Evolutionary conservation across 2,797 vertebrate species (phyloP), one percentile per base, ranked within the genome.

Genomic region (Rhinophrynus dorsalis): DNA sequence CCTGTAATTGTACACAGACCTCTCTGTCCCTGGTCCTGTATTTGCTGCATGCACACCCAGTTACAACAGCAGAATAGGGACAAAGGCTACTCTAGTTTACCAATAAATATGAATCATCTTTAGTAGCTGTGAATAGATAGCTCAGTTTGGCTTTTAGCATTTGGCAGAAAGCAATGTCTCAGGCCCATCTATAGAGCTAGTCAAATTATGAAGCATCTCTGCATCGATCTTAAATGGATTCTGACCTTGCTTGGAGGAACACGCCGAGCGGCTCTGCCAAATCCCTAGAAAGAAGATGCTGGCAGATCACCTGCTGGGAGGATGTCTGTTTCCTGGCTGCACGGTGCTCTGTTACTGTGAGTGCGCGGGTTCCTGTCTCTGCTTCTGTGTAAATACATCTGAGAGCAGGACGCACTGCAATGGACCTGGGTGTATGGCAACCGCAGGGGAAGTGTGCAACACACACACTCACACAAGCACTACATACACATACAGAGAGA

Each of bases 211-310:
- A 38, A 38, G 12, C 37, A 38, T 2, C 37, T 12, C 4, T 11
- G 37, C 3, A 13, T 13, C n/a, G n/a, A n/a, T n/a, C n/a, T 2
- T 15, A 40, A 27, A 6, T 35, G 21, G 38, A 30, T 55, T 35
- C 65, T 67, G 54, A 67, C 65, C 65, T 67, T 58, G 65, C 20
- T 27, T 44, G 18, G 44, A 21, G 2, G 44, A 13, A 21, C 18
- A 4, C 15, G 44, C 44, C 18, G 50, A 10, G 12, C 18, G 29
- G 44, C 44, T 29, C 3, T 2, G n/a, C n/a, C 55, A 68, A 50
- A 54, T 55, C 38, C 40, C 56, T 47, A 48, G 44, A 42, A 57
- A 2, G 52, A n/a, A 10, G 55, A 68, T 59, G 66, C 44, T 59
- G 55, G 32, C 50, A 5, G 51, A 10, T 20, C 44, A 30, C 32